A percentile compares a stretch with the other conserved stretches of the same genome.
These are phyloP conservation scores for Pluvianellus socialis DNA, from an alignment of 2,113 vertebrate species.

Conservation along the genomic window DNA sequence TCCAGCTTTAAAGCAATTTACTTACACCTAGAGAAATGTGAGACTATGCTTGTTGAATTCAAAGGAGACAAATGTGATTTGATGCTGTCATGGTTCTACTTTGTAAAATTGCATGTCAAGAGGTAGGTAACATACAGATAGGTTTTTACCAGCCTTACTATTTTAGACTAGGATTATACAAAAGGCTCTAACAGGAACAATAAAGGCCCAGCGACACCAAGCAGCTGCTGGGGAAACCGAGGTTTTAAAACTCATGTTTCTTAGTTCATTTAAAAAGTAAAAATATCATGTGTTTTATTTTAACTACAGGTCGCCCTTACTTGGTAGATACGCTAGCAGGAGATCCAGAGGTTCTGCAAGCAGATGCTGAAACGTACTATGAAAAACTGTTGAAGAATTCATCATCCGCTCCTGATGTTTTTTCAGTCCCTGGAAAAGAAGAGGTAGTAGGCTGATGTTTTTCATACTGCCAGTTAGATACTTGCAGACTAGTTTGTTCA, in stretches of 20 bases:
- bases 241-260: neutral
- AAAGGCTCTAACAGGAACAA: neutral
- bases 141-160: neutral
- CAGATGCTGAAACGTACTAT: constrained; percentile 49
- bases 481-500: neutral
- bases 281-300: neutral
- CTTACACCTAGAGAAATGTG: neutral
- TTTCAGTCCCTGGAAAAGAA: constrained; percentile 51
- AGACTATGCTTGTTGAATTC: neutral
- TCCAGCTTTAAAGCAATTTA: neutral
- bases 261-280: neutral
- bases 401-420: neutral
- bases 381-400: constrained; percentile 8
- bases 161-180: neutral
- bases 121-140: neutral
- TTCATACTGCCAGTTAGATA: neutral
- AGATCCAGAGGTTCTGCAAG: constrained; percentile 33
- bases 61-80: neutral
- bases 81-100: neutral
- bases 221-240: neutral
- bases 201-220: neutral
- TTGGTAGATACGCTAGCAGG: constrained; percentile 65
- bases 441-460: constrained; percentile 50
- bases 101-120: neutral
- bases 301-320: constrained; percentile 10